Conservation (phyloP, 2,113 vertebrate genomes). For the Oryzias melastigma region DNA sequence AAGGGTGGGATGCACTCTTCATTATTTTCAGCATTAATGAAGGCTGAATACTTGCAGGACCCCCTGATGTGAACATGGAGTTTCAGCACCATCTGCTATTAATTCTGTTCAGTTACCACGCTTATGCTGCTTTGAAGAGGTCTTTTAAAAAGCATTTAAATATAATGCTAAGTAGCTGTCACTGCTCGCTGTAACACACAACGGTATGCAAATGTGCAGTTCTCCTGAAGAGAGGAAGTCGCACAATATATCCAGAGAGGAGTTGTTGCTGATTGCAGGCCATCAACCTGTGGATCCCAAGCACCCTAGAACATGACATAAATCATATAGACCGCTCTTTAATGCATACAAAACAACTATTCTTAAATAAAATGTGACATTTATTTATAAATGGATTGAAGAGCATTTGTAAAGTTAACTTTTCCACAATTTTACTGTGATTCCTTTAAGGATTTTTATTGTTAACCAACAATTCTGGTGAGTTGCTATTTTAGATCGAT, state of each 20-base stretch:
- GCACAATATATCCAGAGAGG: slow-evolving; percentile 21
- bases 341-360: too few species aligned
- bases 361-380: too few species aligned
- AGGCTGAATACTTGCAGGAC: slow-evolving; percentile 66
- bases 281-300: not conserved
- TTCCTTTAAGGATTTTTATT: too few species aligned
- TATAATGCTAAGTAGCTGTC: slow-evolving; percentile 76
- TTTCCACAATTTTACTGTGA: too few species aligned
- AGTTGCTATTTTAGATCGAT: too few species aligned
- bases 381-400: too few species aligned
- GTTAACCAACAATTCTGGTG: too few species aligned
- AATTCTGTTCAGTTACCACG: slow-evolving; percentile 63
- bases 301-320: not conserved
- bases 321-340: too few species aligned
- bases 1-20: slow-evolving; percentile 28
- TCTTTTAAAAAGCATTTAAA: slow-evolving; percentile 72
- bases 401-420: too few species aligned
- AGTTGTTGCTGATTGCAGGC: slow-evolving; percentile 5
- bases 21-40: slow-evolving; percentile 67
- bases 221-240: slow-evolving; percentile 9
- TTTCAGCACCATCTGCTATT: slow-evolving; percentile 77
- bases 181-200: slow-evolving; percentile 40
- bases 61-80: slow-evolving; percentile 67
- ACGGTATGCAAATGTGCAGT: slow-evolving; percentile 58
- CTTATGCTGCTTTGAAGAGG: slow-evolving; percentile 65